Conservation (phyloP, 2,797 vertebrate species). For the Tiaroga cobitis region DNA sequence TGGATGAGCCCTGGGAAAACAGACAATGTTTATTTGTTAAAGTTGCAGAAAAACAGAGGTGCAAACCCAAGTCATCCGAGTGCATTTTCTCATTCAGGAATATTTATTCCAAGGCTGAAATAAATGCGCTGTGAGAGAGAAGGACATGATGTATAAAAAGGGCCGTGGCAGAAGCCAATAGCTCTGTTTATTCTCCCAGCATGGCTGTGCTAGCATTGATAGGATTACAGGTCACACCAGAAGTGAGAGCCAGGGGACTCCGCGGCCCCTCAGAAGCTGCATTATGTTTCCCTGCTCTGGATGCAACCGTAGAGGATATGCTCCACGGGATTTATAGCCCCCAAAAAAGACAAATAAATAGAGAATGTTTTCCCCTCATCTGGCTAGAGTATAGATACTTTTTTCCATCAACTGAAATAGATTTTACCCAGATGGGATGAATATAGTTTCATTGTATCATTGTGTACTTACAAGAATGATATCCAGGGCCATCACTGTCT, state of each 20-base stretch:
- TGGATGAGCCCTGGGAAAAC: slow-evolving; percentile 22
- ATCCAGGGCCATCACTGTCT: slow-evolving; percentile 34
- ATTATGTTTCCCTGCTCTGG: slow-evolving; percentile 66
- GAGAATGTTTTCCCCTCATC: slow-evolving; percentile 50
- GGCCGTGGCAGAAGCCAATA: slow-evolving; percentile 59
- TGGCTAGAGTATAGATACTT: slow-evolving; percentile 44
- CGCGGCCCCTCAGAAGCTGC: slow-evolving; percentile 64
- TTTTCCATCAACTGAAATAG: slow-evolving; percentile 54
- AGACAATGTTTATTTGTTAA: slow-evolving; percentile 35
- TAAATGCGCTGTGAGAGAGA: slow-evolving; percentile 28
- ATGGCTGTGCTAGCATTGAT: slow-evolving; percentile 68
- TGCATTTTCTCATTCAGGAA: slow-evolving; percentile 19
- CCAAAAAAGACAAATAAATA: slow-evolving; percentile 67
- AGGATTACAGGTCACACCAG: slow-evolving; percentile 75
- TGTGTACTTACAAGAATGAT: slow-evolving; percentile 14
- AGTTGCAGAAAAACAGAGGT: neutral
- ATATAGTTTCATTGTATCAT: slow-evolving; percentile 44
- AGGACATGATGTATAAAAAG: slow-evolving; percentile 36
- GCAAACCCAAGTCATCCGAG: slow-evolving; percentile 23
- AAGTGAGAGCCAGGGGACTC: slow-evolving; percentile 71
- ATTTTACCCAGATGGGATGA: slow-evolving; percentile 52
- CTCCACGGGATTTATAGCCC: slow-evolving; percentile 58
- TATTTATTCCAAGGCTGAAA: slow-evolving; percentile 31
- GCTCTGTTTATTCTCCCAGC: slow-evolving; percentile 73
- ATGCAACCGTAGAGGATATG: slow-evolving; percentile 64